A percentile compares a stretch with the other conserved stretches of the same genome.
Conservation (phyloP, 1,140 invertebrate genomes). For the Solen grandis region DNA sequence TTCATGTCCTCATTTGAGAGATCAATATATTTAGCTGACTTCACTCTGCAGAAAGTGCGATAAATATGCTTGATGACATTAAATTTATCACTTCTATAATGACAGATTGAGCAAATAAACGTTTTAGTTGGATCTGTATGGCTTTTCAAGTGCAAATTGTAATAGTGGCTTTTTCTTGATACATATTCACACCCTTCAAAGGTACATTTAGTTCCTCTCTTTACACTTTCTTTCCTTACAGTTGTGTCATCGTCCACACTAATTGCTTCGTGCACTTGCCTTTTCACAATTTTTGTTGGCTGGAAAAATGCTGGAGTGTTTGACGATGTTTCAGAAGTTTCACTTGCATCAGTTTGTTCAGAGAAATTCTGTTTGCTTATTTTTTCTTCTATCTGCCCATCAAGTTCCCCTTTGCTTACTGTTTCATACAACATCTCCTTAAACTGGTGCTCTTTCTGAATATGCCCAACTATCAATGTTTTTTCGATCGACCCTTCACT, state of each 20-base stretch:
- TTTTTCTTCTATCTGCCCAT: slow-evolving; percentile 22
- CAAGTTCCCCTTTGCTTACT: slow-evolving; percentile 1
- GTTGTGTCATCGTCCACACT: background rate
- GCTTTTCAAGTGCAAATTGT: slow-evolving; percentile 10
- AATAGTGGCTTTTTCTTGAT: background rate
- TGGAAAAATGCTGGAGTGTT: too few relatives aligned
- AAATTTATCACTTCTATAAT: slow-evolving; percentile 31
- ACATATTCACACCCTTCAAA: slow-evolving; percentile 24
- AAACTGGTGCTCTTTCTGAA: slow-evolving; percentile 36
- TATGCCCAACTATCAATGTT: slow-evolving; percentile 39
- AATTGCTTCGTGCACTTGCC: background rate
- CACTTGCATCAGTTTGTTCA: background rate
- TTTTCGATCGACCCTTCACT: slow-evolving; percentile 44
- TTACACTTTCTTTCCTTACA: background rate
- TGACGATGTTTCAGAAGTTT: background rate
- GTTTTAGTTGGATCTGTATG: slow-evolving; percentile 32
- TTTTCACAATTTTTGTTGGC: background rate
- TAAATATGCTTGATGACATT: slow-evolving; percentile 45
- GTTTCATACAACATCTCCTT: slow-evolving; percentile 12
- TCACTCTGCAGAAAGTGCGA: background rate
- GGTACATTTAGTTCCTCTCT: slow-evolving; percentile 15
- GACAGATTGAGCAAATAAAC: slow-evolving; percentile 38
- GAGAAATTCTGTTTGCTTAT: slow-evolving; percentile 30
- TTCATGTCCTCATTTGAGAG: too few relatives aligned
- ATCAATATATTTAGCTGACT: too few relatives aligned